Base-by-base conservation (phyloP, 2,113 vertebrate genomes). In the Cacatua alba region DNA sequence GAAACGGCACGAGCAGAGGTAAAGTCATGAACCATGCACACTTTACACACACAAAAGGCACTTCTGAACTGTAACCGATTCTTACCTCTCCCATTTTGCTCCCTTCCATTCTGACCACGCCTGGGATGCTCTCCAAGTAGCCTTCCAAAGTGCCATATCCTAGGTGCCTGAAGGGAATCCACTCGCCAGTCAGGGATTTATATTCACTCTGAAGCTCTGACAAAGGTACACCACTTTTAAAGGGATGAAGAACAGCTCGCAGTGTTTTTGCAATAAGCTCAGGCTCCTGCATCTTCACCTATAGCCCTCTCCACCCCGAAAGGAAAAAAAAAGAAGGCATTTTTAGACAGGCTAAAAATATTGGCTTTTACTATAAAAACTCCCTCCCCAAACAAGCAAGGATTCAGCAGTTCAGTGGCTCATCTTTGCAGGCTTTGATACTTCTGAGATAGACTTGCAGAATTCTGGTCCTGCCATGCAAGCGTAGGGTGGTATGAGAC, bases 21-120 rank as follows among this genome's bases (percentile, higher is more conserved):
- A 20, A 75, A 79, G 14, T 41, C 52, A 81, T 6, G 23, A 90
- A 51, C 8, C 28, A 23, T 0, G 8, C 43, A 74, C 8, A 24
- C 8, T 55, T 21, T 4, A 63, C 41, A 88, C 75, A 88, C 19
- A 93, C 6, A 65, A 76, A 80, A 82, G 5, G 9, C 6, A 24
- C 37, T 90, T 82, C 67, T 55, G 44, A 87, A 60, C 10, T 1
- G 2, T 59, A 46, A 67, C 5, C 24, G 46, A 86, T 72, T 79
- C 98, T 98, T 97, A 99, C 99, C 99, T 99, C 99, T 97, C 99
- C 99, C 63, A 92, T 98, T 82, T 98, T 98, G 82, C 65, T 95
- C 20, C 91, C 74, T 49, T 99, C 98, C 85, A 99, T 82, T 90
- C 95, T 98, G 75, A 99, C 99, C 51, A 99, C 99, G 26, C 98